Evolutionary conservation across 1,140 invertebrate species (phyloP).

Genomic region (Carcinoscorpius rotundicauda): DNA sequence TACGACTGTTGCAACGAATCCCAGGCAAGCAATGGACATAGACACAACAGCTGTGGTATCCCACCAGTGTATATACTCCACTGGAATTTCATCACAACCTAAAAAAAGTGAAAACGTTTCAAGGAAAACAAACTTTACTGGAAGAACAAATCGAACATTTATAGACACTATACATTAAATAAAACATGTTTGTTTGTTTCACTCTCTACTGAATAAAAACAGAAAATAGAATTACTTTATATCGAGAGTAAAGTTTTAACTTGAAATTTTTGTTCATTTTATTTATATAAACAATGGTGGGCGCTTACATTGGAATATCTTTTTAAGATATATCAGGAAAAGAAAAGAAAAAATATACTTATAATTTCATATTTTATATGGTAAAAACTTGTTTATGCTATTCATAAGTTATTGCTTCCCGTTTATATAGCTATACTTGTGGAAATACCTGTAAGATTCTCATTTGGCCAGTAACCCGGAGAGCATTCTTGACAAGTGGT

Average conservation of each 20-base stretch:
- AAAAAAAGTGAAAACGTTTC: slow-evolving; percentile 11
- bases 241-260: no score
- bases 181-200: no score
- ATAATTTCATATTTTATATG: no score
- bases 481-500: slow-evolving; percentile 45
- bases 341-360: no score
- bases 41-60: slow-evolving; percentile 45
- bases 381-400: no score
- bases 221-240: not conserved
- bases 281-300: no score
- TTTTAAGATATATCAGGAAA: no score
- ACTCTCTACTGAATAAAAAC: not conserved
- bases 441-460: slow-evolving; percentile 44
- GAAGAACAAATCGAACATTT: slow-evolving; percentile 1
- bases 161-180: not conserved
- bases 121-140: no score
- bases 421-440: no score
- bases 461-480: slow-evolving; percentile 49
- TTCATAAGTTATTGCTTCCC: no score
- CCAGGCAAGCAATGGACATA: slow-evolving; percentile 45
- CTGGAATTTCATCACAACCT: slow-evolving; percentile 44
- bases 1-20: slow-evolving; percentile 47
- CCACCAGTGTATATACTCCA: slow-evolving; percentile 45
- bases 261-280: no score
- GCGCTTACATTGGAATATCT: no score